A percentile compares a stretch with the other conserved stretches of the same genome.
Conservation (phyloP, 2,888 invertebrate species). For the Diaprepes abbreviatus region DNA sequence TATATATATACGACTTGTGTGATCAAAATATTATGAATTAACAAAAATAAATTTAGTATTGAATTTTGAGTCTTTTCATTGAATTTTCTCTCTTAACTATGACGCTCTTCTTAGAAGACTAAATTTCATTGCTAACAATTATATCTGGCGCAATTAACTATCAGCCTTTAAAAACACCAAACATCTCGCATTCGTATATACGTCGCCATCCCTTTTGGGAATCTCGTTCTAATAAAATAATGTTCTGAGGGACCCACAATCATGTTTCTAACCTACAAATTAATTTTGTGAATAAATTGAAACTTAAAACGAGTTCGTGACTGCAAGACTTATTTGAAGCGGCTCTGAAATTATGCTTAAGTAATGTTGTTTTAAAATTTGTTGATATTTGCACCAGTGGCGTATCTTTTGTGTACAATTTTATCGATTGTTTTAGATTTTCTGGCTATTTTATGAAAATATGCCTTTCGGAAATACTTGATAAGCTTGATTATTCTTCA, state of each 20-base stretch:
- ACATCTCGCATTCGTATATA: constrained; percentile 13
- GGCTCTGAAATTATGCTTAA: not conserved
- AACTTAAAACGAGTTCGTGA: constrained; percentile 40
- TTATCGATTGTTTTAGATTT: too few relatives aligned
- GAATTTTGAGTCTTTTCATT: too few relatives aligned
- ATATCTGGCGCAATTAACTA: constrained; percentile 21
- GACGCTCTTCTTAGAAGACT: too few relatives aligned
- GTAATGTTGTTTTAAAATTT: not conserved
- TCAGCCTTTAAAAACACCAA: constrained; percentile 7
- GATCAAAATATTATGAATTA: too few relatives aligned
- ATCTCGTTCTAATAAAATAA: constrained; percentile 40
- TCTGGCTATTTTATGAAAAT: too few relatives aligned
- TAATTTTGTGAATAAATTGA: constrained; percentile 41
- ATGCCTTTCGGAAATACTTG: too few relatives aligned
- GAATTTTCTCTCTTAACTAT: too few relatives aligned
- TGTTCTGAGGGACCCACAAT: constrained; percentile 38
- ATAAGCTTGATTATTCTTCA: too few relatives aligned
- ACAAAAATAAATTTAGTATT: too few relatives aligned
- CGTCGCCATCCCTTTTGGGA: constrained; percentile 32
- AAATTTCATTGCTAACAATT: too few relatives aligned
- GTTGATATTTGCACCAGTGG: not conserved
- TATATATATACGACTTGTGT: too few relatives aligned
- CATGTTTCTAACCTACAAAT: constrained; percentile 39
- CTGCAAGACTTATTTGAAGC: not conserved
- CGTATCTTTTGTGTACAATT: too few relatives aligned